Conservation (phyloP, 2,888 invertebrate genomes). For the Apamea monoglypha region DNA sequence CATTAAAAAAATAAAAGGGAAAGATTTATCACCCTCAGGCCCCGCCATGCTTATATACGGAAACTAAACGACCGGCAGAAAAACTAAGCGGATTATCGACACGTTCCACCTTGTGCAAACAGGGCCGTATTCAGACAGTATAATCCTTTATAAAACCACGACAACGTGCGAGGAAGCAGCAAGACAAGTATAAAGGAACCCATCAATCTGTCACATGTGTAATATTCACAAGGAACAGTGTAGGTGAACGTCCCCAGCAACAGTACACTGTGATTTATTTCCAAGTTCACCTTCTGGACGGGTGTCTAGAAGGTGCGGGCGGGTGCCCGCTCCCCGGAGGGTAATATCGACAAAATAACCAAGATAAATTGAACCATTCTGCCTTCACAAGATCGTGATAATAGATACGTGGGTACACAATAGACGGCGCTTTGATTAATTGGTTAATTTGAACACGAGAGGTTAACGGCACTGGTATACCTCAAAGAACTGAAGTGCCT, state of each 20-base stretch:
- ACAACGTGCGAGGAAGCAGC: slow-evolving; percentile 52
- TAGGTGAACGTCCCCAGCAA: slow-evolving; percentile 82
- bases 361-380: slow-evolving; percentile 72
- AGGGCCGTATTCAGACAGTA: slow-evolving; percentile 43
- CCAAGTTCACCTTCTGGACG: slow-evolving; percentile 74
- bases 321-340: slow-evolving; percentile 67
- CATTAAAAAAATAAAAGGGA: slow-evolving; percentile 34
- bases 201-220: slow-evolving; percentile 70
- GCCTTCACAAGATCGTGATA: slow-evolving; percentile 66
- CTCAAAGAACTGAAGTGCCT: slow-evolving; percentile 62
- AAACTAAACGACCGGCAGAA: slow-evolving; percentile 42
- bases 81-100: slow-evolving; percentile 61
- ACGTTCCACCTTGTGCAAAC: slow-evolving; percentile 31
- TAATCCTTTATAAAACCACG: slow-evolving; percentile 60
- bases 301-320: no score
- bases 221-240: slow-evolving; percentile 72
- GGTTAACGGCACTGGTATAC: slow-evolving; percentile 73
- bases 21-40: slow-evolving; percentile 22
- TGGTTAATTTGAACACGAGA: slow-evolving; percentile 74
- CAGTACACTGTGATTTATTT: slow-evolving; percentile 82
- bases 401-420: slow-evolving; percentile 64
- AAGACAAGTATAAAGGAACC: slow-evolving; percentile 65
- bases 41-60: slow-evolving; percentile 20
- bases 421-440: slow-evolving; percentile 71
- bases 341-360: slow-evolving; percentile 71